Conservation (phyloP, 2,888 invertebrate genomes). For the Flexamia atlantica region DNA sequence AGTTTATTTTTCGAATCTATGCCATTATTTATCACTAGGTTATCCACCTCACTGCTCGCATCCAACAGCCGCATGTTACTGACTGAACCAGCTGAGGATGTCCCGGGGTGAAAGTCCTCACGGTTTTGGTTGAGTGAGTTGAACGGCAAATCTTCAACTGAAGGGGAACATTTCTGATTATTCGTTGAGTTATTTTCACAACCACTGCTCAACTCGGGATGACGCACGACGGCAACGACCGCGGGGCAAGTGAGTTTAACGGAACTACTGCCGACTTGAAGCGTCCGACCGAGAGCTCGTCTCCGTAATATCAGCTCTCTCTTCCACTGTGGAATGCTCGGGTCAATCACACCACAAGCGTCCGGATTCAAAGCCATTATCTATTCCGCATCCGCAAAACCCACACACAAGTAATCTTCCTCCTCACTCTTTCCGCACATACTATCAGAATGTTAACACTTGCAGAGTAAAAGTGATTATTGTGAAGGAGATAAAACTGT, state of each 20-base stretch:
- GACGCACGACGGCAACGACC: conserved; percentile 67
- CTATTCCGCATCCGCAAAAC: conserved; percentile 2
- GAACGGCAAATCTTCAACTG: conserved; percentile 66
- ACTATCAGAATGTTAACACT: neutral
- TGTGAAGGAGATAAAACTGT: conserved; percentile 32
- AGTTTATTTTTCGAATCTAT: conserved; percentile 59
- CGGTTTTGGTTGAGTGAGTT: conserved; percentile 72
- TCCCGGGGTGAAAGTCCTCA: conserved; percentile 71
- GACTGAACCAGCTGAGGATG: conserved; percentile 65
- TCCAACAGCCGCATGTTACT: conserved; percentile 71
- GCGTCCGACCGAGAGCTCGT: conserved; percentile 75
- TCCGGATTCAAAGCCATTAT: conserved; percentile 62
- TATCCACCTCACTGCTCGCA: conserved; percentile 72
- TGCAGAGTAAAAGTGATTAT: conserved; percentile 23
- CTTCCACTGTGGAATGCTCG: conserved; percentile 87
- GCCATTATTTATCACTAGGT: conserved; percentile 63
- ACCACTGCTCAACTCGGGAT: conserved; percentile 65
- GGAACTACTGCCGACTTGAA: conserved; percentile 71
- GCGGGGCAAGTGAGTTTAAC: conserved; percentile 70
- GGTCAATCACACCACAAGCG: conserved; percentile 60
- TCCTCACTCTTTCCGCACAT: neutral
- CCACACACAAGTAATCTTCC: neutral
- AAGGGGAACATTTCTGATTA: conserved; percentile 68
- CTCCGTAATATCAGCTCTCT: conserved; percentile 88
- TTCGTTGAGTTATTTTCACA: conserved; percentile 64